Evolutionary conservation across 2,797 vertebrate species (phyloP), one percentile per base, ranked within the genome.

Genomic region (Pangasius macronema): DNA sequence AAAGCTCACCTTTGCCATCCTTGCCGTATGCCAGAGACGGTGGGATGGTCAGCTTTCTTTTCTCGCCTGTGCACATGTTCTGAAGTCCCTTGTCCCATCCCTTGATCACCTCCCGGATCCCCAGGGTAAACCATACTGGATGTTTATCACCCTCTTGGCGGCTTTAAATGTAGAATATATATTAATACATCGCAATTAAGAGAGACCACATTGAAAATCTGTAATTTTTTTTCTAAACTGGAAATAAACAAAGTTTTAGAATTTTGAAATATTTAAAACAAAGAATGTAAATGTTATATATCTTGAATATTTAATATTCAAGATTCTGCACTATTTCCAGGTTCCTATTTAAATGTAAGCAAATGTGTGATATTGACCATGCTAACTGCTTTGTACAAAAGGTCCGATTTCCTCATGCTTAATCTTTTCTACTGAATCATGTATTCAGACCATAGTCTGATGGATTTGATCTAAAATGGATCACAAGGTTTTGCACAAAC

Each of bases 71-170:
- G 92, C 98, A 99, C 98, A 99, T 99, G 85, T 95, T 92, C 93
- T 96, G 95, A 90, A 99, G 93, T 86, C 98, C 98, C 91, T 95
- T 97, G 92, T 99, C 98, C 98, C 98, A 99, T 87, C 98, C 98
- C 92, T 94, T 96, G 86, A 99, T 94, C 79, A 94, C 97, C 93
- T 99, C 98, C 90, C 91, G 93, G 89, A 96, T 96, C 85, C 98
- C 98, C 91, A 99, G 95, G 0, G 97, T 99, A 92, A 99, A 99
- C 98, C 98, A 99, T 24, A 98, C 96, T 46, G 98, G 97, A 36
- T 98, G 97, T 14, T 93, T 96, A 88, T 98, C 97, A 83, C 98
- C 98, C 49, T 97, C 90, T 83, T 94, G 93, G 90, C 96, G 96
- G 90, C 98, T 99, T 93, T 87, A n/a, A 49, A 92, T 90, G 46